Evolutionary conservation across 2,113 vertebrate genomes (phyloP).

Genomic region (Thryonomys swinderianus): DNA sequence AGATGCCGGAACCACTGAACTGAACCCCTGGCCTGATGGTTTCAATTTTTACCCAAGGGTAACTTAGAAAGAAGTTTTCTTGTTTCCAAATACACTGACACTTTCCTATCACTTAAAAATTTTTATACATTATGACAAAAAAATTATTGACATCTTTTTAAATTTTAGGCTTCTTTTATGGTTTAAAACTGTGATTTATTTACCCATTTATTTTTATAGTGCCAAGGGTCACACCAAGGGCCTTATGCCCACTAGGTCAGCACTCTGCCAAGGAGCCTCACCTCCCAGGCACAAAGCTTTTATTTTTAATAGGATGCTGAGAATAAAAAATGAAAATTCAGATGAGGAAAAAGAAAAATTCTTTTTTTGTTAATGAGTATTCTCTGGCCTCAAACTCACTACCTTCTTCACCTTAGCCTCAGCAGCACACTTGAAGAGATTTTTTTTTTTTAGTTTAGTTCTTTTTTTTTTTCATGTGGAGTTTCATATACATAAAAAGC

Average conservation of each 20-base stretch:
- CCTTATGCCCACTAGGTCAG: not conserved
- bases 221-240: not conserved
- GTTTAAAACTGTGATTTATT: not conserved
- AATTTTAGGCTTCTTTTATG: not conserved
- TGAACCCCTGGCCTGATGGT: not conserved
- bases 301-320: not conserved
- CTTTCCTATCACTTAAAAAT: not conserved
- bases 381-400: not conserved
- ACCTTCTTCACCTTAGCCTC: not conserved
- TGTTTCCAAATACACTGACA: not conserved
- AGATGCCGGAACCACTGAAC: no score
- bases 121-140: not conserved
- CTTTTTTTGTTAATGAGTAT: not conserved
- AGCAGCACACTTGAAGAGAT: not conserved
- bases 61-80: constrained; percentile 3
- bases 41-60: not conserved
- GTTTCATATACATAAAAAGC: not conserved
- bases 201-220: not conserved
- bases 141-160: not conserved
- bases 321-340: not conserved
- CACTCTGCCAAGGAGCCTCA: not conserved
- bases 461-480: not conserved
- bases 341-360: not conserved
- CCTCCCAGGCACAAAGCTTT: not conserved
- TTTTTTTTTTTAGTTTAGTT: not conserved